Conservation (phyloP, 2,797 vertebrate species). For the Rhinella marina region DNA sequence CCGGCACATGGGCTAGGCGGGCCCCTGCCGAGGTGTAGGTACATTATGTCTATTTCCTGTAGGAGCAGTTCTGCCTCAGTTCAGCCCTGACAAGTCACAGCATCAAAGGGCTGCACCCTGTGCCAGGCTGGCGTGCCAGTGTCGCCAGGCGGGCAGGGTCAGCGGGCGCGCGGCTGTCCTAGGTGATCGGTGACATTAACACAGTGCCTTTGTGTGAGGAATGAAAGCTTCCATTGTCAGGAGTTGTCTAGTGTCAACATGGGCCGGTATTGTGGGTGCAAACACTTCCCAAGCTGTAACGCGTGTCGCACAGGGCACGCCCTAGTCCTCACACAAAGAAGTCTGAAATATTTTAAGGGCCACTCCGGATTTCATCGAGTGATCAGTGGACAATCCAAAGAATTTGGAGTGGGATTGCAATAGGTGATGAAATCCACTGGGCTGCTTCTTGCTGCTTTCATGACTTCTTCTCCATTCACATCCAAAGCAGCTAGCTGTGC, state of each 20-base stretch:
- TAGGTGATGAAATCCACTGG: not conserved
- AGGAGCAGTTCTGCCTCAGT: not conserved
- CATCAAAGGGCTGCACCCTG: not conserved
- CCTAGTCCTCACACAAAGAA: not conserved
- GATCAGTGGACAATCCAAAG: not conserved
- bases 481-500: no score
- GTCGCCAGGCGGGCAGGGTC: constrained; percentile 4
- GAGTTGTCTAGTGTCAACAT: constrained; percentile 40
- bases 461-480: not conserved
- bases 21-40: no score
- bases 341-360: not conserved
- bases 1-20: not conserved
- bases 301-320: constrained; percentile 5
- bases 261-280: constrained; percentile 23
- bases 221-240: constrained; percentile 51
- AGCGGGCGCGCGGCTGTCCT: not conserved
- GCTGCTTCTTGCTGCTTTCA: not conserved
- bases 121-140: not conserved
- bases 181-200: constrained; percentile 1
- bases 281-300: not conserved
- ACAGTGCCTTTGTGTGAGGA: not conserved
- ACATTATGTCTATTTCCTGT: not conserved
- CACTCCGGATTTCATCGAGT: not conserved
- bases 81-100: not conserved
- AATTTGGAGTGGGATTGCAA: no score